Base-by-base conservation (phyloP, 2,888 invertebrate species). In the Lepidonotus clava region DNA sequence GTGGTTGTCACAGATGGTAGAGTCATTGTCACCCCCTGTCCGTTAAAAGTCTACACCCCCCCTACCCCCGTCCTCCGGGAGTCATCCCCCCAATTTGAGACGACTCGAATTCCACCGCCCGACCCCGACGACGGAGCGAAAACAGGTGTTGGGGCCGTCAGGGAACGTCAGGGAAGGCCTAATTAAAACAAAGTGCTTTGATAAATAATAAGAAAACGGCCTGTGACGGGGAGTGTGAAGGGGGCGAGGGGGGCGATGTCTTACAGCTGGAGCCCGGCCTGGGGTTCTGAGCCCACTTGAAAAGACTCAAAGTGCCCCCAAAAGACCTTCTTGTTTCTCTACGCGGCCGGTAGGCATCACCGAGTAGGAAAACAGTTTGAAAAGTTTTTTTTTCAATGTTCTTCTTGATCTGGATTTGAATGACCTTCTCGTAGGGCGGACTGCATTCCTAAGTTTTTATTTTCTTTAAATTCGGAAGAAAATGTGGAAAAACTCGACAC, bases 141-240 rank as follows among this genome's bases (percentile, higher is more conserved):
- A 11, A n/a, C 71, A 71, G 34, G 38, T 71, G 71, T 14, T 21
- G 71, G 8, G n/a, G n/a, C n/a, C n/a, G n/a, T n/a, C n/a, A n/a
- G n/a, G n/a, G n/a, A n/a, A n/a, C n/a, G n/a, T n/a, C n/a, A n/a
- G n/a, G n/a, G n/a, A n/a, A n/a, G n/a, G 18, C 14, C 71, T 71
- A 71, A 71, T 71, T 71, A 71, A 71, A 71, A 36, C 38, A 71
- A 71, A 71, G 71, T 71, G 71, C 71, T 71, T 71, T 71, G 34
- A 38, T 71, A 71, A 71, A 71, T 18, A 71, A 38, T 71, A 71
- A 36, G 46, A 8, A 46, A 46, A 18, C 46, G 18, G 18, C 8
- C 46, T 46, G 46, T 8, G 46, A 46, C n/a, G n/a, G n/a, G 18
- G 18, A 46, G 46, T 46, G 46, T 46, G 46, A 11, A 46, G 46